Evolutionary conservation across 53 echinoderm and acorn worm species (phyloP), one percentile per base, ranked within the genome.

Genomic region (Apostichopus leukothele): DNA sequence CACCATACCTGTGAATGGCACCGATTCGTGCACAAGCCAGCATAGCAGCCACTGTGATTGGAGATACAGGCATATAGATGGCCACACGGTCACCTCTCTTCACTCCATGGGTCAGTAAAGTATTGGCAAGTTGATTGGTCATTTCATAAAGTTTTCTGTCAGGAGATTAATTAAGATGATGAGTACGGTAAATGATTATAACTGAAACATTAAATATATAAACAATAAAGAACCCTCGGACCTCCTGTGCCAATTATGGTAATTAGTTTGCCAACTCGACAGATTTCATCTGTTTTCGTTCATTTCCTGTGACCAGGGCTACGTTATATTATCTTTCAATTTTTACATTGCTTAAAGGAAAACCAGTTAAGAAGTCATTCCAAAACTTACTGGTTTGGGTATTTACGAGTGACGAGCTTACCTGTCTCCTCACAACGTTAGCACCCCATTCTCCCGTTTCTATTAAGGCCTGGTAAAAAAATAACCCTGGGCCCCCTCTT

Each of bases 61-160:
- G 99, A 19, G 95, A 94, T 10, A 94, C 94, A 60, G 99, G 99
- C 94, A 99, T 96, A 86, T 99, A 99, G 88, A 99, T 92, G 86
- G 95, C 94, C 50, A 99, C 99, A 6, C 96, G 91, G 81, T 99
- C 99, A 8, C 96, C 99, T 76, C 93, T 92, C 89, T 94, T 94
- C 16, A 99, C 93, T n/a, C 94, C 96, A 50, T 99, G 83, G 22
- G 88, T 89, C 75, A 78, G 91, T 50, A 99, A 92, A 52, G 93
- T 67, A 78, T 99, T 99, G 60, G 94, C 99, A 71, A 99, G 63
- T 74, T 91, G 96, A 86, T 99, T 99, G 66, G 95, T 99, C 94
- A 96, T 93, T 87, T 99, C 94, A 91, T 99, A 99, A 75, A 99
- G 86, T 83, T 94, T 90, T 77, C 99, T 99, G 76, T 2, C 91